These are phyloP conservation scores for Montipora efflorescens DNA, from an alignment of 64 coral and sea anemone species.

Conservation along the genomic window DNA sequence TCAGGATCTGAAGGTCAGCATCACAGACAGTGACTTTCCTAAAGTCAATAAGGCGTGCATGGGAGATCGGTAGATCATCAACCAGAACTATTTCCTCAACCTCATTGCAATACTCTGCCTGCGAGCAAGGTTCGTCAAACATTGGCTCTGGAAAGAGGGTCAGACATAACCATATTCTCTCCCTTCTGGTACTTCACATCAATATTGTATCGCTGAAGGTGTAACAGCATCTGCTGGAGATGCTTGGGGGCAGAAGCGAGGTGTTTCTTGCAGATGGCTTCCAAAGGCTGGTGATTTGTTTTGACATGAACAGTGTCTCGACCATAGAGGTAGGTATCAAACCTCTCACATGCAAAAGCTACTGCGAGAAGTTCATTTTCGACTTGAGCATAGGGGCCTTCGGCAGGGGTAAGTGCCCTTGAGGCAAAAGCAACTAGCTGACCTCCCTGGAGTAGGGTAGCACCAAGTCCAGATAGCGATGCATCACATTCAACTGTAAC, in stretches of 20 bases:
- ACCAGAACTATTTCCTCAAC: conserved; percentile 40
- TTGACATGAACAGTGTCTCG: conserved; percentile 49
- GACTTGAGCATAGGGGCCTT: conserved; percentile 37
- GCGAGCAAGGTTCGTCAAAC: not conserved
- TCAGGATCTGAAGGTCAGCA: conserved; percentile 27
- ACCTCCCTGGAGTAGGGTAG: conserved; percentile 50
- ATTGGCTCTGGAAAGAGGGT: conserved; percentile 23
- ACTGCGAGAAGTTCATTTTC: conserved; percentile 61
- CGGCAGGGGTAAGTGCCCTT: conserved; percentile 49
- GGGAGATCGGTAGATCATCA: conserved; percentile 55
- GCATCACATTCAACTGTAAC: conserved; percentile 58
- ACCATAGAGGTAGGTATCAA: conserved; percentile 50
- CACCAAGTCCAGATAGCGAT: conserved; percentile 48
- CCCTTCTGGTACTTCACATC: conserved; percentile 50
- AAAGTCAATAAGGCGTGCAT: conserved; percentile 31
- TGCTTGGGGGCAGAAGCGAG: conserved; percentile 32
- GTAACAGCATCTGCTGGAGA: conserved; percentile 54
- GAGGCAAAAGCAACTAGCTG: conserved; percentile 66
- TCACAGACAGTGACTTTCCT: conserved; percentile 34
- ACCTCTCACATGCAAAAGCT: conserved; percentile 47
- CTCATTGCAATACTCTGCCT: conserved; percentile 42
- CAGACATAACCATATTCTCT: conserved; percentile 38
- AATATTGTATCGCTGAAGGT: conserved; percentile 36
- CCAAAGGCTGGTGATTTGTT: conserved; percentile 40
- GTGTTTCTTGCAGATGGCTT: conserved; percentile 45